Evolutionary conservation across 64 coral and sea anemone species (phyloP), one percentile per base, ranked within the genome.

Genomic region (Dendronephthya gigantea): DNA sequence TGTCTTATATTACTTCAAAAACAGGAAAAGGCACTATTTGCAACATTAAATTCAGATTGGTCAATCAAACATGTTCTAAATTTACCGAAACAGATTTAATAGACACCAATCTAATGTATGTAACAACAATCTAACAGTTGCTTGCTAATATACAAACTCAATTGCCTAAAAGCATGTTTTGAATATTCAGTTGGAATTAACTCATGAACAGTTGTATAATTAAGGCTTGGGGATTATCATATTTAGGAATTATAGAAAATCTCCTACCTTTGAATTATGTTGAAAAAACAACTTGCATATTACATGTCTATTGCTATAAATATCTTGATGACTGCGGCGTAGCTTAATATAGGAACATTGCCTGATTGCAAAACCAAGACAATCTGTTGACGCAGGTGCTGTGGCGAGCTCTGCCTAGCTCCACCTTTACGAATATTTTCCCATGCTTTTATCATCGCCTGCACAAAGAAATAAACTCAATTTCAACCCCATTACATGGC

Each of bases 321-420:
- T 62, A 62, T 27, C 55, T 23, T 62, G 25, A 45, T 45, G 41
- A 45, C 41, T 62, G 19, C 55, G 25, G 55, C 19, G 55, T 62
- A 6, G 55, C 55, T 62, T 27, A 62, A 62, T 62, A 62, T 62
- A 9, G 55, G 55, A 62, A 62, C 55, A 62, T 62, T 62, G 55
- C 55, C 25, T 62, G 55, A 62, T 62, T 16, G 55, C 25, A 62
- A 62, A 62, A 62, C 55, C 55, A 62, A 62, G 55, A 62, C 55
- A n/a, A 62, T 62, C 55, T 62, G 55, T 62, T n/a, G 55, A 62
- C 55, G 55, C 55, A 62, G 55, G 55, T 62, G 55, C 55, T n/a
- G 55, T 62, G 55, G 55, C 11, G 41, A 45, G 41, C 41, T 45
- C 41, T 45, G 41, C 55, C 55, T 62, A 62, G 55, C 55, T 62